Percentiles rank a stretch among this genome's conserved stretches.
phyloP scores from a whole-genome alignment of 2,113 vertebrate genomes.

The Amphiprion ocellaris region DNA sequence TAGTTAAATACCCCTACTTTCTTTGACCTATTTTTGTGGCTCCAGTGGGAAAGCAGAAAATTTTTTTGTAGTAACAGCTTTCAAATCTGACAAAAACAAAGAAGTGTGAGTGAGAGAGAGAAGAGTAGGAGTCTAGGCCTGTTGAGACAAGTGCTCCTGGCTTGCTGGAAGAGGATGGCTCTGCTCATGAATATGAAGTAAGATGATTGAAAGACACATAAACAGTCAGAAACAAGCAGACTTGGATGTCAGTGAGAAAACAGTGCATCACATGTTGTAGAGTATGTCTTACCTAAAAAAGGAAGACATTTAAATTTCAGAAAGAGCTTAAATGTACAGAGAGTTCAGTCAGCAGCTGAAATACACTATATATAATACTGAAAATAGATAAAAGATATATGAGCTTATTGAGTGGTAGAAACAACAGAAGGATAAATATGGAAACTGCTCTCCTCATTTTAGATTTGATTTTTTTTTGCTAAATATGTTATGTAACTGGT shows the following conservation, averaged over 20 bases:
- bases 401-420: not conserved
- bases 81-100: conserved; percentile 9
- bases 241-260: not conserved
- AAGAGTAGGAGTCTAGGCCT: conserved; percentile 31
- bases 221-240: conserved; percentile 6
- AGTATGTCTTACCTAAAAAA: not conserved
- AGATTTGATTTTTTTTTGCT: not conserved
- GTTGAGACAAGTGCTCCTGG: conserved; percentile 17
- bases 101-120: conserved; percentile 26
- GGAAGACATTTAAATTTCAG: not conserved
- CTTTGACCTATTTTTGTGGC: conserved; percentile 30
- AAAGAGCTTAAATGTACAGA: not conserved
- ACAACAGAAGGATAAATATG: not conserved
- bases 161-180: conserved; percentile 4
- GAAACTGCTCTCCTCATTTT: not conserved
- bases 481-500: not conserved
- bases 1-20: not conserved
- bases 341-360: not conserved
- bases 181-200: conserved; percentile 24
- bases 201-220: not conserved
- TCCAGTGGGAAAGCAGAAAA: not conserved
- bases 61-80: conserved; percentile 9
- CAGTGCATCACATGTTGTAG: not conserved
- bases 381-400: too few species aligned
- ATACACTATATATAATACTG: not conserved